phyloP scores from a whole-genome alignment of 2,113 vertebrate species.

The Tetrao urogallus region DNA sequence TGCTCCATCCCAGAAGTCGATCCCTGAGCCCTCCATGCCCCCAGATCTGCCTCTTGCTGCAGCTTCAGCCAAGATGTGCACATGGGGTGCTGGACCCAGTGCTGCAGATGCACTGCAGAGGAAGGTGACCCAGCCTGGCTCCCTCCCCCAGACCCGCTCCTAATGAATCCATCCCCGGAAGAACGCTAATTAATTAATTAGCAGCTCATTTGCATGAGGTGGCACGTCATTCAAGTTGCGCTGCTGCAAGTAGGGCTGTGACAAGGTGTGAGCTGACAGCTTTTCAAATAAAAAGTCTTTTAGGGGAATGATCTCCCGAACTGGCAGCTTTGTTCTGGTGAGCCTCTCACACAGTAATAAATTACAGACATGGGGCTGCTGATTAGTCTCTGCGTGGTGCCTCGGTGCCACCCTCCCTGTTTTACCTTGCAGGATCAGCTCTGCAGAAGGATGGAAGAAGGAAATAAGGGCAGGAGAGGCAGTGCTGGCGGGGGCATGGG shows the following conservation, averaged over 20 bases:
- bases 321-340: constrained; percentile 68
- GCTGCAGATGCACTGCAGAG: not conserved
- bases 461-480: not conserved
- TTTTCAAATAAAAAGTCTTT: constrained; percentile 73
- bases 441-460: not conserved
- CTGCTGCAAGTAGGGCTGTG: constrained; percentile 64
- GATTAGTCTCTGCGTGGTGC: constrained; percentile 18
- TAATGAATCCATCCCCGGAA: constrained; percentile 72
- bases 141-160: constrained; percentile 41
- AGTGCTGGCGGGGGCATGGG: accelerated
- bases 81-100: not conserved
- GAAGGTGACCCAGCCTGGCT: not conserved
- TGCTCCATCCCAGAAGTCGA: not conserved
- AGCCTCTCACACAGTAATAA: constrained; percentile 61
- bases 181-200: constrained; percentile 83
- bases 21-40: not conserved
- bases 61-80: not conserved
- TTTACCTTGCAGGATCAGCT: not conserved
- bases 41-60: not conserved
- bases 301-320: constrained; percentile 39
- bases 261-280: constrained; percentile 72
- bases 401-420: constrained; percentile 1
- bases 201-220: constrained; percentile 77
- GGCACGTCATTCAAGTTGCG: constrained; percentile 75
- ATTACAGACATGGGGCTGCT: constrained; percentile 57